Base-by-base conservation (phyloP, 2,797 vertebrate species). In the Xerus rutilus region DNA sequence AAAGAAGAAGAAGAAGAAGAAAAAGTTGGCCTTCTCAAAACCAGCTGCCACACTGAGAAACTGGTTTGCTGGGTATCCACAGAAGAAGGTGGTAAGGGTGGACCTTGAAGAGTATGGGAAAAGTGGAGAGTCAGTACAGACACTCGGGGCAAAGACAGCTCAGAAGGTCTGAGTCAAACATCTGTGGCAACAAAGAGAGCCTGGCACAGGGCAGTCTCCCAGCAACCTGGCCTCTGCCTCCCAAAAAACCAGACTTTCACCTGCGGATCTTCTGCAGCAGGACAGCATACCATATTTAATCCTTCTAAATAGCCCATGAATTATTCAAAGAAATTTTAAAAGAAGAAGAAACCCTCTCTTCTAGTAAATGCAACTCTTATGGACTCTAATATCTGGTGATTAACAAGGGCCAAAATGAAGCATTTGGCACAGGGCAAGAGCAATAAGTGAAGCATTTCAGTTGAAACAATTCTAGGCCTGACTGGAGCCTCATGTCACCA, bases 281-380 rank as follows among this genome's bases (percentile, higher is more conserved):
- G 90, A 98, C 92, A 98, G 97, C 97, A 98, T 82, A 88, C 91
- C 97, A 97, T 97, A 97, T 96, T 98, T 98, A 98, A 97, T 98
- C 95, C 96, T 97, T 97, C 95, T 97, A 97, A 98, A 97, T 97
- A 97, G 92, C 91, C 92, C 93, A 98, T 97, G 95, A 98, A 98
- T 98, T 98, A 98, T 98, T 98, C 97, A 98, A 72, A 97, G 79
- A 97, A 97, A 97, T 89, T 78, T 83, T 39, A 74, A 73, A 77
- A 84, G 76, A 30, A 64, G 62, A 77, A 87, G 54, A 92, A 84
- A 87, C 91, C 43, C 70, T 73, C 32, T 98, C 77, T 97, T 6
- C 0, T 62, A 96, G 90, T 82, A 98, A 97, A 97, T 96, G 92
- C 96, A 96, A 92, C 10, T 96, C 97, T 77, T 86, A 72, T 64